phyloP scores from a whole-genome alignment of 1,140 invertebrate genomes.

The Leucophenga varia region DNA sequence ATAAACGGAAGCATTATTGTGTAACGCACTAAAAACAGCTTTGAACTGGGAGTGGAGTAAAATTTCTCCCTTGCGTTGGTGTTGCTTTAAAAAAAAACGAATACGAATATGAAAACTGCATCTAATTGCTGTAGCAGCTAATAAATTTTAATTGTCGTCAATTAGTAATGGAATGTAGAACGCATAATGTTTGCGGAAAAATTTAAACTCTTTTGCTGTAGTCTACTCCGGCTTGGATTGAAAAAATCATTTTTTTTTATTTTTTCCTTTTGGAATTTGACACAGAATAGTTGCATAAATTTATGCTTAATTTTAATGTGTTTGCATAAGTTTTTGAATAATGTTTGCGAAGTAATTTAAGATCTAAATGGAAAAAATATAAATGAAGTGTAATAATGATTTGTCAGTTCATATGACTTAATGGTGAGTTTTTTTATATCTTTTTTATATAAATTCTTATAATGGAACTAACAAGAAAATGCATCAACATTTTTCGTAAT shows the following conservation, averaged over 20 bases:
- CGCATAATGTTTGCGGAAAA: constrained; percentile 13
- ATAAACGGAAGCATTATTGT: neutral
- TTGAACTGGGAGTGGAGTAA: constrained; percentile 6
- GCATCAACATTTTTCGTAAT: too few species aligned
- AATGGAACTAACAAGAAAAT: too few species aligned
- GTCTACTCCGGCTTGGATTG: too few species aligned
- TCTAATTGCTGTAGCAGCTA: constrained; percentile 54
- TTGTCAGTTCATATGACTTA: too few species aligned
- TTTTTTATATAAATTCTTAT: too few species aligned
- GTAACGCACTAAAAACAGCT: neutral
- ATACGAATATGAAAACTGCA: too few species aligned
- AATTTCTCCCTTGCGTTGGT: neutral
- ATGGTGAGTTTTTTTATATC: too few species aligned
- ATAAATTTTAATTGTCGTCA: constrained; percentile 55
- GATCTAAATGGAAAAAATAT: too few species aligned
- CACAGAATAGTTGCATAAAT: constrained; percentile 32
- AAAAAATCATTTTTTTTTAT: neutral
- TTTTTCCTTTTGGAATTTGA: constrained; percentile 12
- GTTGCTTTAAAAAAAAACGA: neutral
- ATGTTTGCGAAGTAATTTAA: too few species aligned
- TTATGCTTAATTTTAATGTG: too few species aligned
- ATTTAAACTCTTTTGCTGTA: constrained; percentile 7
- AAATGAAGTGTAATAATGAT: too few species aligned
- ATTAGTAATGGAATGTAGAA: constrained; percentile 46
- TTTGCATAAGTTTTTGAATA: too few species aligned